Evolutionary conservation across 2,888 invertebrate genomes (phyloP).

Genomic region (Drosophila conformis): DNA sequence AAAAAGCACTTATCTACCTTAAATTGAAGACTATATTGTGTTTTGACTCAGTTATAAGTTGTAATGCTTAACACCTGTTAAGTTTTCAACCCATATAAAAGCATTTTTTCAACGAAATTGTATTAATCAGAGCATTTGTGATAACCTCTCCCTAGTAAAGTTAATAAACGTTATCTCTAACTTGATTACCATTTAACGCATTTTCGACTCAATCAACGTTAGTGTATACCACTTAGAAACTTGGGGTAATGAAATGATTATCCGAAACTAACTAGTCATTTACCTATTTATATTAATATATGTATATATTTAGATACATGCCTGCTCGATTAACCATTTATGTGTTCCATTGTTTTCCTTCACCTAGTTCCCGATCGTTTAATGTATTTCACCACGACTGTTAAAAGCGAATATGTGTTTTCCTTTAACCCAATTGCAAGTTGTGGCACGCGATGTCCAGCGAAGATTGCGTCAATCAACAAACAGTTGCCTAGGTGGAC

Average conservation of each 20-base stretch:
- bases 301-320: not conserved
- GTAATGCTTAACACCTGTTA: not conserved
- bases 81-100: not conserved
- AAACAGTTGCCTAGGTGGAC: constrained; percentile 44
- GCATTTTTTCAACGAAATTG: not conserved
- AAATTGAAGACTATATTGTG: not conserved
- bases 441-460: constrained; percentile 68
- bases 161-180: constrained; percentile 8
- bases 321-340: not conserved
- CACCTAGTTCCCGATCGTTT: not conserved
- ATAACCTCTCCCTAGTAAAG: not conserved
- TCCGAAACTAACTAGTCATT: constrained; percentile 4
- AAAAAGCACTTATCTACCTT: not conserved
- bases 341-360: not conserved
- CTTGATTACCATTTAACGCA: constrained; percentile 6
- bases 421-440: constrained; percentile 66
- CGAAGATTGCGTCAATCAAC: constrained; percentile 59
- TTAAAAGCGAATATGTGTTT: constrained; percentile 15
- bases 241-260: constrained; percentile 21
- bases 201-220: not conserved
- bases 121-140: not conserved
- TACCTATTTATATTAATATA: constrained; percentile 2
- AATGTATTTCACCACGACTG: constrained; percentile 2
- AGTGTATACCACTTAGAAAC: not conserved
- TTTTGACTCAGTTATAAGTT: not conserved